A percentile compares a stretch with the other conserved stretches of the same genome.
phyloP scores from a whole-genome alignment of 2,113 vertebrate genomes.

The Herpetotheres cachinnans region DNA sequence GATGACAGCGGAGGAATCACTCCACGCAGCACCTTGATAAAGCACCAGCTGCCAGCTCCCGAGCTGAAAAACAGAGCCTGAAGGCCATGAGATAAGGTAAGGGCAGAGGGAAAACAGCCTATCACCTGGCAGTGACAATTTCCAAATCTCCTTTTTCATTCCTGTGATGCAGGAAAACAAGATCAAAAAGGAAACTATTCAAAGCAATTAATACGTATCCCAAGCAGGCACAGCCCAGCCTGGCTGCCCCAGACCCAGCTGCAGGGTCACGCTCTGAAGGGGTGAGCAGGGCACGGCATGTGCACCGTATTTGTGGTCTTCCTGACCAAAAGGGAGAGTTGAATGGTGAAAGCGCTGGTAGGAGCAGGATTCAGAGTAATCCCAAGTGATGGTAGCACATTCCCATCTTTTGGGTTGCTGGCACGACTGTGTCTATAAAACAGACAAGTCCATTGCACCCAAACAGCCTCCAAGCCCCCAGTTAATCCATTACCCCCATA shows the following conservation, averaged over 20 bases:
- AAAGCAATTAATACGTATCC: neutral
- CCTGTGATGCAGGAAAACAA: neutral
- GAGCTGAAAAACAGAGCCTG: neutral
- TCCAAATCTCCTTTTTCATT: neutral
- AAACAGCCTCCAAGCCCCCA: neutral
- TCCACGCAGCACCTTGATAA: neutral
- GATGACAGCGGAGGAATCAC: accelerated
- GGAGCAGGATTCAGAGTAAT: neutral
- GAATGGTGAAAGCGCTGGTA: neutral
- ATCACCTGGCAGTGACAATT: neutral
- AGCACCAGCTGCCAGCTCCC: neutral
- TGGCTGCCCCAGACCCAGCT: neutral
- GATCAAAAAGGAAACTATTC: neutral
- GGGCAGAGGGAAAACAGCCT: neutral
- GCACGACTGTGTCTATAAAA: neutral
- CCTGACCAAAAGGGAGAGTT: neutral
- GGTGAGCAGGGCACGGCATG: neutral
- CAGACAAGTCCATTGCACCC: neutral
- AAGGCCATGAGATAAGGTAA: neutral
- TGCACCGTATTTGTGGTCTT: neutral
- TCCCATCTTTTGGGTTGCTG: neutral
- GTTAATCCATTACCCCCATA: neutral
- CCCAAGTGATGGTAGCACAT: neutral
- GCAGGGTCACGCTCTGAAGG: neutral
- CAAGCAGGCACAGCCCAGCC: neutral